Percentiles rank a stretch among this genome's conserved stretches.
Conservation (phyloP, 2,113 vertebrate genomes). For the Dicerorhinus sumatrensis region DNA sequence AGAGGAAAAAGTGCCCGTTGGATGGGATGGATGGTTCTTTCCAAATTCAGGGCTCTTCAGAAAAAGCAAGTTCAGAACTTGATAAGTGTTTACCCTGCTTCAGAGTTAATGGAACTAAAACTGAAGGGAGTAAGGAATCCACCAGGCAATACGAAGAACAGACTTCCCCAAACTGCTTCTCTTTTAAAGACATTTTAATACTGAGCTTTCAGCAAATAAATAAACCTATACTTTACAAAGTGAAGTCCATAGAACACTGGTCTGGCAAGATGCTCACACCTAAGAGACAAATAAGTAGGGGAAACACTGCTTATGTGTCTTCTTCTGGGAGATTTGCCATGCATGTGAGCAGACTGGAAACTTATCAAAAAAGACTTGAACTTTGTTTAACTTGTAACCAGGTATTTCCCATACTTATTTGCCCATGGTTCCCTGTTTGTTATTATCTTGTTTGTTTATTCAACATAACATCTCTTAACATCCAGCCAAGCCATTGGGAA, state of each 20-base stretch:
- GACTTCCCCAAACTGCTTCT: neutral
- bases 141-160: neutral
- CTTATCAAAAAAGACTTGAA: neutral
- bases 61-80: neutral
- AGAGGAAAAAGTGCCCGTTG: neutral
- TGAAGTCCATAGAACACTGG: neutral
- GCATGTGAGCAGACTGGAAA: neutral
- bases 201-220: slow-evolving; percentile 1
- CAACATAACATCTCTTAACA: neutral
- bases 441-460: neutral
- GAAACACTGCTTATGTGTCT: neutral
- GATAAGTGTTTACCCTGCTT: neutral
- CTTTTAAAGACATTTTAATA: neutral
- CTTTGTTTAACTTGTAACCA: neutral
- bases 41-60: neutral
- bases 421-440: neutral
- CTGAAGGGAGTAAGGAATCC: neutral
- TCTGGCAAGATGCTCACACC: neutral
- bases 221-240: neutral
- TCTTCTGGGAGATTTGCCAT: neutral
- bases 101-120: slow-evolving; percentile 2
- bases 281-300: neutral
- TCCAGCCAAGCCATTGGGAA: neutral
- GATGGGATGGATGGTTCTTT: neutral
- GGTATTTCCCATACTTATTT: neutral